Conservation (phyloP, 2,113 vertebrate species). For the Malaclemys terrapin region DNA sequence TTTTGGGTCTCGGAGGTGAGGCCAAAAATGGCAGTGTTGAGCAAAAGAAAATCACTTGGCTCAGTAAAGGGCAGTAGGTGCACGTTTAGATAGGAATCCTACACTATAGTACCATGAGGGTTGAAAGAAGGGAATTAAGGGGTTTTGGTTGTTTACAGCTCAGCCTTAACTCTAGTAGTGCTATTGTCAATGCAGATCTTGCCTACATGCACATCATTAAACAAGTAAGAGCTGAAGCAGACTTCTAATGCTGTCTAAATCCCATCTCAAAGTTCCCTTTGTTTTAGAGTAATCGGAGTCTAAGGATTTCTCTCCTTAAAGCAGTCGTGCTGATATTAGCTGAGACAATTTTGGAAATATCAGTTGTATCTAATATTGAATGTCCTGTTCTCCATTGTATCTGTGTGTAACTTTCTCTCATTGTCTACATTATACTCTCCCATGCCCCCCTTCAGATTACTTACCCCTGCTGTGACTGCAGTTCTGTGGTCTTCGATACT, state of each 20-base stretch:
- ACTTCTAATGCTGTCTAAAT: not conserved
- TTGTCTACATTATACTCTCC: not conserved
- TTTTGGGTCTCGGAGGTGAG: not conserved
- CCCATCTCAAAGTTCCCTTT: not conserved
- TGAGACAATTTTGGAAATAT: not conserved
- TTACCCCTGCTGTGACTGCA: not conserved
- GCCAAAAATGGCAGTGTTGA: not conserved
- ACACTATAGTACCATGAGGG: not conserved
- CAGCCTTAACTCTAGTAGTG: not conserved
- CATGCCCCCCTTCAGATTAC: not conserved
- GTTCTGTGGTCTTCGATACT: not conserved
- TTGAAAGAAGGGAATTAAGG: not conserved
- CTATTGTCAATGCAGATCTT: not conserved
- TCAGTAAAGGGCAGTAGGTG: not conserved
- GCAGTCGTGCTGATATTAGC: not conserved
- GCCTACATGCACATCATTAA: not conserved
- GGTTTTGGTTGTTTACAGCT: not conserved
- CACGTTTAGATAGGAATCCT: not conserved
- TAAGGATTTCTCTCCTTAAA: not conserved
- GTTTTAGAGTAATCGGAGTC: not conserved
- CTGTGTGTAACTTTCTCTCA: not conserved
- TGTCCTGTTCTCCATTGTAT: not conserved
- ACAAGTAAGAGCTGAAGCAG: not conserved
- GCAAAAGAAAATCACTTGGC: rapidly evolving
- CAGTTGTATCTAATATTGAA: not conserved